Evolutionary conservation across 92 coral and sea anemone genomes (phyloP), one percentile per base, ranked within the genome.

Genomic region (Anthopleura xanthogrammica): DNA sequence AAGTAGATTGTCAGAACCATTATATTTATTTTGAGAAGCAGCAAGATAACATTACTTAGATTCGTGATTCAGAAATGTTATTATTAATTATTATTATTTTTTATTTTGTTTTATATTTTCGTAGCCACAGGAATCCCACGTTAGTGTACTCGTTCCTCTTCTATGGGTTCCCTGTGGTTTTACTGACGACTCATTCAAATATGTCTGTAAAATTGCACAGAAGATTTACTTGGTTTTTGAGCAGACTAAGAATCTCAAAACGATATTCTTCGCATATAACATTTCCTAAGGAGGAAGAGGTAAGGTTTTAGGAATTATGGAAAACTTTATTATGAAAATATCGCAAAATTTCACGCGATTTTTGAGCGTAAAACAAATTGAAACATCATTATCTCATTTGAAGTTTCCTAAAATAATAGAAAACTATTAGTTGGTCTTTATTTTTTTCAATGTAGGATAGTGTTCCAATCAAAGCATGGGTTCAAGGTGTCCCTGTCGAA

Each of bases 401-500:
- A 62, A n/a, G 29, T 54, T 54, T 54, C 14, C 58, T 13, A 12
- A 14, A 14, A 14, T 11, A 46, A 46, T 54, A 54, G 58, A 54
- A 54, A 43, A 60, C 2, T 29, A 43, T 16, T 52, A n/a, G 71
- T 80, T 60, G 42, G 50, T 23, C 70, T 46, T n/a, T 80, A 55
- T 16, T 14, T 75, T 57, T 43, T 4, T 40, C 36, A 88, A 57
- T 24, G 55, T 14, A 82, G 92, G 77, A 75, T 23, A 85, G 85
- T 81, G 86, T 78, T 8, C 95, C 95, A 23, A 89, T 92, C 10
- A 92, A 92, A 75, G 95, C 95, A 16, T 92, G 95, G 95, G 77
- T 92, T 20, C 80, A 80, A 70, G 91, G 91, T 76, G 95, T 92
- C 79, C 95, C 95, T 55, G 87, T 92, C 16, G 93, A 92, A 70